Conservation (phyloP, 2,797 vertebrate species). For the Hoplostethus mediterraneus region DNA sequence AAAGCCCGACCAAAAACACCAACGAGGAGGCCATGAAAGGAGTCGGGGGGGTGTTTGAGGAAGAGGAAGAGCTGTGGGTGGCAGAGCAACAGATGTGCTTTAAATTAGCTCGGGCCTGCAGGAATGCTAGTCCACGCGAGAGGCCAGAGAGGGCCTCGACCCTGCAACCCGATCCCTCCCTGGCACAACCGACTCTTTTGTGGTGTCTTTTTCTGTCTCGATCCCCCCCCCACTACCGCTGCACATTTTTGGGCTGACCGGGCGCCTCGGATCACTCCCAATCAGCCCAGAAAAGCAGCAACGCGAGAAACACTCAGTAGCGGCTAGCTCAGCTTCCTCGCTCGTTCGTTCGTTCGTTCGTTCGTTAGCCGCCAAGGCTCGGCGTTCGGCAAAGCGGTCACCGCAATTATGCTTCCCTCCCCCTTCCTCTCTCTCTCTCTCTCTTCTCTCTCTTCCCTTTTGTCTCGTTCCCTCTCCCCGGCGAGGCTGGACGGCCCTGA, state of each 20-base stretch:
- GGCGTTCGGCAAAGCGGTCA: constrained; percentile 62
- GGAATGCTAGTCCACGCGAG: constrained; percentile 62
- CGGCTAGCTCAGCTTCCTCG: constrained; percentile 66
- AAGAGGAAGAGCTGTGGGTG: constrained; percentile 16
- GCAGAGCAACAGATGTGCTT: constrained; percentile 74
- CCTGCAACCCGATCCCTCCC: constrained; percentile 60
- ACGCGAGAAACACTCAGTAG: constrained; percentile 44
- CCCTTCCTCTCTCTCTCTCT: constrained; percentile 12
- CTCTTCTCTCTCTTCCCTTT: constrained; percentile 11
- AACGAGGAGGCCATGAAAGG: constrained; percentile 8
- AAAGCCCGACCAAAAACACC: background rate
- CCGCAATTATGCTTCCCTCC: constrained; percentile 22
- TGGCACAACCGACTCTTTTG: constrained; percentile 59
- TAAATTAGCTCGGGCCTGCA: constrained; percentile 60
- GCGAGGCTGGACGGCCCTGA: constrained; percentile 26
- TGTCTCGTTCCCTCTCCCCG: background rate
- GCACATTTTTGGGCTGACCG: constrained; percentile 40
- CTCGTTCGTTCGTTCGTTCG: too few relatives aligned
- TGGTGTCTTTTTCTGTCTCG: constrained; percentile 33
- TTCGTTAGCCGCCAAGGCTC: constrained; percentile 64
- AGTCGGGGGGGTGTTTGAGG: constrained; percentile 9
- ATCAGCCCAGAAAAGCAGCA: constrained; percentile 65
- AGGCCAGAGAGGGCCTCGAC: constrained; percentile 55
- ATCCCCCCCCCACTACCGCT: background rate
- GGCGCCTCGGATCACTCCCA: constrained; percentile 58